These are phyloP conservation scores for Azorinus chamasolen DNA, from an alignment of 2,888 invertebrate genomes.

Conservation along the genomic window DNA sequence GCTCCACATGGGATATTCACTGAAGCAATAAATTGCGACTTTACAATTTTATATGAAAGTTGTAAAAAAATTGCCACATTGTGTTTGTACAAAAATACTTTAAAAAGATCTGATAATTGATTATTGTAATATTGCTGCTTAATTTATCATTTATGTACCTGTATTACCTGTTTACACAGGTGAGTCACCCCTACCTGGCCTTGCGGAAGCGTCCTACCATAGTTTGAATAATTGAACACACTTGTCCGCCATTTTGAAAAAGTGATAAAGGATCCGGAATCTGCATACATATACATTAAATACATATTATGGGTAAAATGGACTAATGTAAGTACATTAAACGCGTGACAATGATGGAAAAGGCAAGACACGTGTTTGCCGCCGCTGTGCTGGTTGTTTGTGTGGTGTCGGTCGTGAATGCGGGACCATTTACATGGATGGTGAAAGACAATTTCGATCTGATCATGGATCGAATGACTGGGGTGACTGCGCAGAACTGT, in stretches of 20 bases:
- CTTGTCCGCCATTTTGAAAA: constrained; percentile 77
- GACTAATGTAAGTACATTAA: constrained; percentile 33
- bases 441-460: constrained; percentile 95
- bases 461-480: constrained; percentile 93
- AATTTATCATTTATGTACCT: constrained; percentile 1
- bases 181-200: constrained; percentile 41
- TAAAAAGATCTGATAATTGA: neutral
- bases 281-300: constrained; percentile 18
- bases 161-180: constrained; percentile 41
- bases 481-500: constrained; percentile 95
- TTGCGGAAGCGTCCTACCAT: constrained; percentile 57
- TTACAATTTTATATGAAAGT: too few relatives aligned
- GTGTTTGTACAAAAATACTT: too few relatives aligned
- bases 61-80: too few relatives aligned
- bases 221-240: constrained; percentile 64
- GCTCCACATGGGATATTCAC: neutral
- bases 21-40: neutral
- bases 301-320: constrained; percentile 11
- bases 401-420: constrained; percentile 53
- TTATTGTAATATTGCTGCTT: neutral
- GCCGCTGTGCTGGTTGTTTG: constrained; percentile 59
- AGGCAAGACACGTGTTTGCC: constrained; percentile 29
- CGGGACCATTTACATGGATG: constrained; percentile 92
- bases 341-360: constrained; percentile 43
- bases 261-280: constrained; percentile 49